Base-by-base conservation (phyloP, 2,113 vertebrate genomes). In the Struthidea cinerea region DNA sequence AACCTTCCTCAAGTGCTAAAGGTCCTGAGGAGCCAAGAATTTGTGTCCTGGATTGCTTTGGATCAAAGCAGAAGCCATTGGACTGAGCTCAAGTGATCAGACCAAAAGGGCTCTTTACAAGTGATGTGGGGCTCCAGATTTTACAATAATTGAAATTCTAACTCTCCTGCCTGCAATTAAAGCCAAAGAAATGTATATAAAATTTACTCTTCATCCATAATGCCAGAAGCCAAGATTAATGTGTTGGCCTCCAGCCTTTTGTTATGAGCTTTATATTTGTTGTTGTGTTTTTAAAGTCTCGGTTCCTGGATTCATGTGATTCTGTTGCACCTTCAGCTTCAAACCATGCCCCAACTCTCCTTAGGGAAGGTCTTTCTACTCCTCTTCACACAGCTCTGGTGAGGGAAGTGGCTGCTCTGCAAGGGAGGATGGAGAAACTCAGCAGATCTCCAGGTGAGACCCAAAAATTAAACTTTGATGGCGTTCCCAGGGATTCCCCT, bases 261-360 rank as follows among this genome's bases (percentile, higher is more conserved):
- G 24, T 11, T 56, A 8, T 0, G 22, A 78, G 21, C 39, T 92
- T 86, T 28, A 0, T 22, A 2, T 21, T 57, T 41, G 13, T 6
- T 7, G 46, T 28, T 57, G 9, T 82, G 41, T 20, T 84, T 85
- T 86, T 20, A 8, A 90, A 90, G 75, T 42, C 63, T 55, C 32
- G 5, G 4, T 55, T 75, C 35, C 47, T 41, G 76, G 32, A 35
- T 46, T 78, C 18, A 1, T 1, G 8, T 30, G 71, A 26, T 75
- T 28, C 4, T 35, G 2, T 70, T 24, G 21, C 44, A 57, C 24
- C 42, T 71, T 53, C 81, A 92, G 27, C 84, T 64, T 52, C 64
- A 65, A 74, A 60, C 22, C 1, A 0, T 8, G 18, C 9, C 50
- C 10, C 0, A 18, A 1, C 18, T 70, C 55, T 69, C 61, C 65